These are phyloP conservation scores for Trinectes maculatus DNA, from an alignment of 2,113 vertebrate genomes.

Conservation along the genomic window DNA sequence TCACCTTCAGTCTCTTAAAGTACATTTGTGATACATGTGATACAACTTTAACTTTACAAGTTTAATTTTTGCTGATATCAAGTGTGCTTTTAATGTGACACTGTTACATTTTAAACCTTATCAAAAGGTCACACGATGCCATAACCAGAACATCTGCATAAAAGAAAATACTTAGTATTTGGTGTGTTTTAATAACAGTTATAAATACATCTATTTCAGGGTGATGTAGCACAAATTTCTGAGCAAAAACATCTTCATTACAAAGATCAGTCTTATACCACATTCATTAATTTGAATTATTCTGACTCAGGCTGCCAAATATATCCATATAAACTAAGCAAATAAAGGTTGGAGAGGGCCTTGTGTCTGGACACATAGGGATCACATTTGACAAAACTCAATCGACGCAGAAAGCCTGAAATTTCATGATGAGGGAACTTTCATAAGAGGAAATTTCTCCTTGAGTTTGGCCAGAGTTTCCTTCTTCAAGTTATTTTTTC, in stretches of 20 bases:
- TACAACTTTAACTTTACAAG: no score
- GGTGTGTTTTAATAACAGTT: slow-evolving; percentile 2
- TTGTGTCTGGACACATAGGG: background rate
- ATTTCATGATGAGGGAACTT: slow-evolving; percentile 59
- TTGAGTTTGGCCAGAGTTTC: slow-evolving; percentile 68
- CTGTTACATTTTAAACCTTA: background rate
- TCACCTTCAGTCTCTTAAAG: slow-evolving; percentile 58
- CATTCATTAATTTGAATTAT: background rate
- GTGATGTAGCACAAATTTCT: slow-evolving; percentile 25
- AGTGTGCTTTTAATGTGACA: background rate
- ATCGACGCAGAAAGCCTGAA: background rate
- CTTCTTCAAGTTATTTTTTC: slow-evolving; percentile 67
- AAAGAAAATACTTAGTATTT: background rate
- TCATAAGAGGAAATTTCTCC: slow-evolving; percentile 82
- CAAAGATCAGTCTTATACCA: slow-evolving; percentile 3
- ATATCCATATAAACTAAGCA: background rate
- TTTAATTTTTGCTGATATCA: no score
- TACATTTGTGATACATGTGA: slow-evolving; percentile 53
- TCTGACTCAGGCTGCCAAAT: background rate
- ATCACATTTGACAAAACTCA: background rate
- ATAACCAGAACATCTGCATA: background rate
- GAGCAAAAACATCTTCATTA: slow-evolving; percentile 26
- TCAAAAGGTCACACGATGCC: background rate
- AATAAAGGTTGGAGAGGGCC: background rate
- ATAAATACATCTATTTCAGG: slow-evolving; percentile 8